Base-by-base conservation (phyloP, 2,888 invertebrate species). In the Drosophila villosipedis region DNA sequence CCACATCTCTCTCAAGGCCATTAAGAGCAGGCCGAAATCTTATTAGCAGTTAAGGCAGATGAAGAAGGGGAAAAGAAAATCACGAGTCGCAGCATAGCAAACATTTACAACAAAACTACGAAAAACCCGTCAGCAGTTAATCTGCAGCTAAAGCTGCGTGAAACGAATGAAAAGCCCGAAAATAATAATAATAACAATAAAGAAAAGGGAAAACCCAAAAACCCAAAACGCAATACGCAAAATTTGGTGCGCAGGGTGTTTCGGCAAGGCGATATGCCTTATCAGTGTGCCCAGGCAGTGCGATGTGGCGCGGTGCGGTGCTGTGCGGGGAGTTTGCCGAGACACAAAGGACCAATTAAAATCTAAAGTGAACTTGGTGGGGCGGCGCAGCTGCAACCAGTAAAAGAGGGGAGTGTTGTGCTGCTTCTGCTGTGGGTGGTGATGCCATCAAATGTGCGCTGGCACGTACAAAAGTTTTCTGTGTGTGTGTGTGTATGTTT, bases 291-390 rank as follows among this genome's bases (percentile, higher is more conserved):
- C 53, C 58, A 69, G 28, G 52, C 57, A 25, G 16, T 43, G 57
- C n/a, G 59, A 25, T 57, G 33, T 39, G 50, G 61, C n/a, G 41
- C 12, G 52, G 28, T 52, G 43, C 49, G 50, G 59, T 25, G 50
- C 25, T n/a, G n/a, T 67, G 43, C 59, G 71, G n/a, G n/a, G 57
- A 41, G 9, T 58, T 58, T 16, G 39, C 41, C 22, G 31, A 85
- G 89, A 89, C 91, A 90, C 91, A 91, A 88, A 91, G 90, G 90
- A 90, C 91, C 91, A 91, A 91, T 91, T 91, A 90, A 86, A 91
- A 78, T 89, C 83, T 82, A 83, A 83, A 88, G 79, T 82, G 84
- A 76, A 65, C 68, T 71, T 78, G 69, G 55, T 61, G 71, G 39
- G 66, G 39, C 39, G 31, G 31, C 78, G 68, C 83, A 82, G 73